phyloP scores from a whole-genome alignment of 37 sponge, comb jelly and placozoan species.

The Aplysina aerophoba region DNA sequence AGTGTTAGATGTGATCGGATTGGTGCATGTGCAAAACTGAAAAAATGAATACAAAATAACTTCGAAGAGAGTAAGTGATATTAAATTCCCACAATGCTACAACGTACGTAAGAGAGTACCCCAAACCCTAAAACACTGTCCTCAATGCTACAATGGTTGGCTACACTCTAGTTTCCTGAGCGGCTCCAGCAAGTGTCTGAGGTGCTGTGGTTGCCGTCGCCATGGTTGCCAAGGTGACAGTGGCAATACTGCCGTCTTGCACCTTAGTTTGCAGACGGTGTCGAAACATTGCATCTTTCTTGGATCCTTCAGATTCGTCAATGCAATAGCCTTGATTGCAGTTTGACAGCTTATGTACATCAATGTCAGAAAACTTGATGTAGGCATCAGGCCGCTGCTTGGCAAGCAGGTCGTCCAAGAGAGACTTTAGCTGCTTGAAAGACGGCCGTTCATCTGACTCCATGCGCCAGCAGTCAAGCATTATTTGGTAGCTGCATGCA shows the following conservation, averaged over 20 bases:
- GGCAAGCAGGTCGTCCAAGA: not conserved
- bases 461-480: not conserved
- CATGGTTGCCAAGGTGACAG: not conserved
- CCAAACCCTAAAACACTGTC: too few relatives aligned
- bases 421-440: not conserved
- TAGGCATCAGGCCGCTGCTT: not conserved
- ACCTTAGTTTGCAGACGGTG: too few relatives aligned
- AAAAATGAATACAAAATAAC: too few relatives aligned
- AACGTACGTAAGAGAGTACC: too few relatives aligned
- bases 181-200: too few relatives aligned
- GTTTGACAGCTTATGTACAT: not conserved
- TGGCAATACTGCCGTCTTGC: not conserved
- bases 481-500: not conserved
- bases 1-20: too few relatives aligned
- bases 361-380: conserved; percentile 7
- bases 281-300: not conserved
- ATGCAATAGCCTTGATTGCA: not conserved
- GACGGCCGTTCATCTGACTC: not conserved
- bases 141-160: too few relatives aligned
- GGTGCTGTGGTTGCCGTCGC: too few relatives aligned
- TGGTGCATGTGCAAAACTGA: too few relatives aligned
- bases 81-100: too few relatives aligned
- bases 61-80: not conserved
- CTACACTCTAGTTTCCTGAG: too few relatives aligned
- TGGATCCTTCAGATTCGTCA: not conserved